Evolutionary conservation across 2,888 invertebrate genomes (phyloP), one percentile per base, ranked within the genome.

Genomic region (Adela reaumurella): DNA sequence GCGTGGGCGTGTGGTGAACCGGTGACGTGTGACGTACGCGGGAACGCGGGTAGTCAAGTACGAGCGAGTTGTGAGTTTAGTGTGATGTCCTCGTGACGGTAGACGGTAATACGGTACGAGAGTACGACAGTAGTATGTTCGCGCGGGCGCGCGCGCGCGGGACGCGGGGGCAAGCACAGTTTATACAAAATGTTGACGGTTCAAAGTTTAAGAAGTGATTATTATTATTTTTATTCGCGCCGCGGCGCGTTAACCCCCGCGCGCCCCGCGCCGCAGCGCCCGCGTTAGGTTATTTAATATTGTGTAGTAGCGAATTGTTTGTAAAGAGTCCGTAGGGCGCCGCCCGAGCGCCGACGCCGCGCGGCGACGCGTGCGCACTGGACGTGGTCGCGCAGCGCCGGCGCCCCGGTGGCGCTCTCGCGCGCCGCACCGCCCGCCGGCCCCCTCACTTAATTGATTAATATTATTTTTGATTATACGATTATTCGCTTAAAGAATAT

Each of bases 401-500:
- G 46, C 14, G 28, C 29, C 74, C 77, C 68, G 24, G 24, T 8
- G 63, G 67, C 62, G 65, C 68, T 24, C 43, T 14, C 63, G 67
- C 62, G 65, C 68, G 43, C 43, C 17, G 42, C 35, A 68, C 69
- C 68, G 68, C 69, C 62, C 64, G 67, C 68, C 70, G 63, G 46
- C 14, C 44, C 18, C 74, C 77, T 77, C 76, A 72, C 67, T 35
- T 35, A 35, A 35, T 35, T 35, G 35, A 35, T 35, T 35, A 35
- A 35, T 35, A 67, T 69, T 76, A 76, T 74, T 77, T 35, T 77
- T 77, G 74, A 77, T 71, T 74, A 76, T 76, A 77, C 74, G 73
- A 77, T 68, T 74, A 74, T 70, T 77, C 72, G 77, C 77, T 78
- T 78, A 74, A 71, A 74, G 72, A 74, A 76, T 76, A 74, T 74